Evolutionary conservation across 2,797 vertebrate genomes (phyloP).

Genomic region (Fratercula arctica): DNA sequence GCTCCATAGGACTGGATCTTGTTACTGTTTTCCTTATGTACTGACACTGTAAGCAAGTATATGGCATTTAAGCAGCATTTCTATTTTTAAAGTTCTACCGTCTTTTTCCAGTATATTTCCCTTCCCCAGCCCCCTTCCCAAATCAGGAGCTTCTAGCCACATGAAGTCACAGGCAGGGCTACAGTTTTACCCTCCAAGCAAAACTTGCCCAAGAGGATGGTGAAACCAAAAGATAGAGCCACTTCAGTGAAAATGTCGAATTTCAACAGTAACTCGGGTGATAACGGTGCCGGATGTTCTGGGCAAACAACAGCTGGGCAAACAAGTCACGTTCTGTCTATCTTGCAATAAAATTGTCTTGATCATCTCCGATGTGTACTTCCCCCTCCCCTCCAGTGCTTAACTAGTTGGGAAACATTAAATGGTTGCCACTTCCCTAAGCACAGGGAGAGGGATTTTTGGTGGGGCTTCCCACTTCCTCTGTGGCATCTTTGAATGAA

Average conservation of each 20-base stretch:
- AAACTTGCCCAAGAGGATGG: not conserved
- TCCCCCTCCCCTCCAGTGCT: not conserved
- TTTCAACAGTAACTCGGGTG: slow-evolving; percentile 6
- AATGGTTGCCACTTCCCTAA: not conserved
- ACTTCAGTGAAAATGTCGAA: not conserved
- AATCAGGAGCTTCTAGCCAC: not conserved
- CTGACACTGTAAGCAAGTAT: slow-evolving; percentile 38
- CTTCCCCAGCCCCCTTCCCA: not conserved
- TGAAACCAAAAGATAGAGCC: slow-evolving; percentile 21
- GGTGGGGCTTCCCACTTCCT: slow-evolving; percentile 1
- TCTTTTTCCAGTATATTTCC: slow-evolving; percentile 29
- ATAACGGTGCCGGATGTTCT: slow-evolving; percentile 21
- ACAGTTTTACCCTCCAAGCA: not conserved
- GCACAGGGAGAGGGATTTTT: slow-evolving; percentile 8
- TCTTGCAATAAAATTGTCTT: slow-evolving; percentile 47
- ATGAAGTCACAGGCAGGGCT: not conserved
- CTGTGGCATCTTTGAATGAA: not conserved
- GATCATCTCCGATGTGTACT: not conserved
- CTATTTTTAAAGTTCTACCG: slow-evolving; percentile 42
- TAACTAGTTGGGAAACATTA: slow-evolving; percentile 1
- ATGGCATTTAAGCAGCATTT: slow-evolving; percentile 22
- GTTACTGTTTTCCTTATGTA: slow-evolving; percentile 56
- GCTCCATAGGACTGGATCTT: slow-evolving; percentile 45
- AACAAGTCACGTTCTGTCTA: slow-evolving; percentile 50
- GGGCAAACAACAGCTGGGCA: slow-evolving; percentile 63